Base-by-base conservation (phyloP, 2,888 invertebrate genomes). In the Eupithecia abbreviata region DNA sequence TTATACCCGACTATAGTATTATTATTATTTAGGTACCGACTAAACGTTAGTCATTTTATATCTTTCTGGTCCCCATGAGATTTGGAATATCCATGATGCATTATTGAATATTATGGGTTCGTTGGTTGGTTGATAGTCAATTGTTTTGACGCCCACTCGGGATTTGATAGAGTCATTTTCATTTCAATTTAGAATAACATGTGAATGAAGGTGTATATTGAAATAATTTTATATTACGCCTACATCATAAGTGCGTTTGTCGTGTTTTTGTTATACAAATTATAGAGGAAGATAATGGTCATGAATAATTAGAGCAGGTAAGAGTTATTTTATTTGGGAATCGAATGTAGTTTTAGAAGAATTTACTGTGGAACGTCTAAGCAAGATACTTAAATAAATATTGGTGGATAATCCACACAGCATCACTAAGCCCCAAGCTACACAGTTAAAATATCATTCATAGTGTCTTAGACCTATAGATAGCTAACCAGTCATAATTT, bases 91-190 rank as follows among this genome's bases (percentile, higher is more conserved):
- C n/a, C 45, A 68, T 42, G 71, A 42, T 58, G 45, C 67, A 30
- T 58, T 69, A 30, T 55, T 69, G 30, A 70, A 74, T 68, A 58
- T 58, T 67, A 67, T 45, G 42, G 47, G 66, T 65, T 67, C 43
- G 49, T 18, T 68, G 12, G 49, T 18, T 69, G 18, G 69, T 30
- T 47, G 68, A 68, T 43, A 45, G 47, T 18, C 58, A 62, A 79
- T 79, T 76, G 79, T 79, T 76, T 51, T 49, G 15, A 79, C 79
- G 49, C 79, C 79, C 77, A 77, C 79, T 74, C 75, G n/a, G 69
- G 67, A 73, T 76, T 55, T 79, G 81, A 82, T 81, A 80, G 78
- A 82, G 82, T 73, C 81, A 82, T 82, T 82, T 81, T 77, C 80
- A 77, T 82, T 80, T 80, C 72, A 81, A 78, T 81, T 82, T 79